phyloP scores from a whole-genome alignment of 1,140 invertebrate species.

The Riptortus pedestris region DNA sequence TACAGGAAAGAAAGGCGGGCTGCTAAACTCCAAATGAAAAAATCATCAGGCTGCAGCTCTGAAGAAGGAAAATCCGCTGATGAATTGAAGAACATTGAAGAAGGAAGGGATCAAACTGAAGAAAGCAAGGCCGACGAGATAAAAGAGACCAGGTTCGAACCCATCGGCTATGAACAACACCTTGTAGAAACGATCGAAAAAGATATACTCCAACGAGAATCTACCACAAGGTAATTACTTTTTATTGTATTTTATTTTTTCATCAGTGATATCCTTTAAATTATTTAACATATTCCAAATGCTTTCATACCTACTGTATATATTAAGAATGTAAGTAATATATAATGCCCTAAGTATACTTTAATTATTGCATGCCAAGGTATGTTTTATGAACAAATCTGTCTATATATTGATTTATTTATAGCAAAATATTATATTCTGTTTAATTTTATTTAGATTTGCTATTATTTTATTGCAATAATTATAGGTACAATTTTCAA shows the following conservation, averaged over 20 bases:
- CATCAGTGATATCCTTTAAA: no score
- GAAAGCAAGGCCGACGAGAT: not conserved
- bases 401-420: no score
- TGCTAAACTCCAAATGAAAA: slow-evolving; percentile 6
- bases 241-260: not conserved
- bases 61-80: slow-evolving; percentile 15
- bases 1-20: slow-evolving; percentile 3
- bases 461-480: no score
- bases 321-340: no score
- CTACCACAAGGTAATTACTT: slow-evolving; percentile 38
- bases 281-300: no score
- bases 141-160: slow-evolving; percentile 46
- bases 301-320: no score
- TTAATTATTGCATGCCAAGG: no score
- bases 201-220: slow-evolving; percentile 52
- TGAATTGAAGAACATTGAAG: slow-evolving; percentile 21
- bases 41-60: slow-evolving; percentile 29
- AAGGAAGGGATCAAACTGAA: slow-evolving; percentile 15
- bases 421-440: no score
- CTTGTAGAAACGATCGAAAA: slow-evolving; percentile 63
- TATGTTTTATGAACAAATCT: no score
- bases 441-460: no score
- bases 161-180: slow-evolving; percentile 63
- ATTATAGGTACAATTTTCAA: no score
- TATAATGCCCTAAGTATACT: no score